These are phyloP conservation scores for Pseudolycoriella hygida DNA, from an alignment of 2,888 invertebrate species.

Conservation along the genomic window DNA sequence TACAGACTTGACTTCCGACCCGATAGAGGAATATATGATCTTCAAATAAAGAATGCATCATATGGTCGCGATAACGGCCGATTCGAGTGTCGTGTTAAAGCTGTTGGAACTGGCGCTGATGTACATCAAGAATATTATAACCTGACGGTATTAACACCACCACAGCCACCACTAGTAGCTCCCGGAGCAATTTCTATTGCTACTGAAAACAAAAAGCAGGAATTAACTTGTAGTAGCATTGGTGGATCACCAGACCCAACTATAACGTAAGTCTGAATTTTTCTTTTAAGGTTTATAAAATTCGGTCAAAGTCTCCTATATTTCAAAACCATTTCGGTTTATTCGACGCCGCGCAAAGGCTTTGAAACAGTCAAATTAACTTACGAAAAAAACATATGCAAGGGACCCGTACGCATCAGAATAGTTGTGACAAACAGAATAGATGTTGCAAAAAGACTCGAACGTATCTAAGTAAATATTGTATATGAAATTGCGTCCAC, in stretches of 20 bases:
- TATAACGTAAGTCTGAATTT: conserved; percentile 39
- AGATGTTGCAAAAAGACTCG: no score
- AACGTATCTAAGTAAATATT: no score
- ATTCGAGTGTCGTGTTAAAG: conserved; percentile 80
- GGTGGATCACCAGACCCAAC: conserved; percentile 85
- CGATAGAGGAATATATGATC: conserved; percentile 67
- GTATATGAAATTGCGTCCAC: no score
- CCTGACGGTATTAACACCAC: conserved; percentile 71
- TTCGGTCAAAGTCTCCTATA: no score
- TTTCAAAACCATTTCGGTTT: no score
- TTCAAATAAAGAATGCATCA: conserved; percentile 73
- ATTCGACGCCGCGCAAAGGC: no score
- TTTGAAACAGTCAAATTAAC: no score
- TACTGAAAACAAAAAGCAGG: conserved; percentile 61
- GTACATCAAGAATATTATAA: conserved; percentile 69
- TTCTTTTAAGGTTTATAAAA: background rate
- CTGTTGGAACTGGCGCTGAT: conserved; percentile 63
- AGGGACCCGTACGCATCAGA: no score
- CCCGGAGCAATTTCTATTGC: conserved; percentile 62
- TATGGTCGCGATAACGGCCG: conserved; percentile 82
- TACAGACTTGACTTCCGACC: conserved; percentile 60
- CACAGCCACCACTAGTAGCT: conserved; percentile 59
- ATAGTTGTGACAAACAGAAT: no score
- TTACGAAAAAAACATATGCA: no score
- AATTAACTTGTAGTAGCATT: conserved; percentile 61